Conservation (phyloP, 2,113 vertebrate species). For the Athene noctua region DNA sequence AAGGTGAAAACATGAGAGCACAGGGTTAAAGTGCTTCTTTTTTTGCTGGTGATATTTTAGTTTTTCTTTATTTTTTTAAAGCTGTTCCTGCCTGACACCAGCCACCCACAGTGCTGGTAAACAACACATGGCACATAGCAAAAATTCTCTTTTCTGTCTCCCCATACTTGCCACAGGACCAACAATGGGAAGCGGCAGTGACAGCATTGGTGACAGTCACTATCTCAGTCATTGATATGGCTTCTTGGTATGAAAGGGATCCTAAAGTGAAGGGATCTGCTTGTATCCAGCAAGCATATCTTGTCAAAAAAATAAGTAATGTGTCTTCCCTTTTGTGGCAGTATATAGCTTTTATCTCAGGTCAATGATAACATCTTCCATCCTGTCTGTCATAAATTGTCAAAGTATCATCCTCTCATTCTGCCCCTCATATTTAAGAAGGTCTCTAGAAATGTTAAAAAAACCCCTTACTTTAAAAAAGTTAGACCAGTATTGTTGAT, state of each 20-base stretch:
- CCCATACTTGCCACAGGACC: not conserved
- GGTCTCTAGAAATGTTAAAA: not conserved
- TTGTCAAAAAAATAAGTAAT: not conserved
- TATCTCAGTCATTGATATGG: fast-evolving
- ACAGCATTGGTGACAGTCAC: not conserved
- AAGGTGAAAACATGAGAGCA: not conserved
- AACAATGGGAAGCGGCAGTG: not conserved
- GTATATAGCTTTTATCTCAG: not conserved
- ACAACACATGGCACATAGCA: not conserved
- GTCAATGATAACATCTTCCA: not conserved
- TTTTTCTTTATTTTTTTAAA: not conserved
- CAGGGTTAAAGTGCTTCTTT: not conserved
- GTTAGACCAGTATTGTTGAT: not conserved
- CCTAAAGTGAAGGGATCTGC: not conserved
- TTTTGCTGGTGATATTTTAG: not conserved
- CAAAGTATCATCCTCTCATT: not conserved
- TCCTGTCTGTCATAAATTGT: not conserved
- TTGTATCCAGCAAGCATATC: not conserved
- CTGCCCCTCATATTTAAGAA: not conserved
- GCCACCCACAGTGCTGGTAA: not conserved
- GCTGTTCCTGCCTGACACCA: not conserved
- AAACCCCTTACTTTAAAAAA: not conserved
- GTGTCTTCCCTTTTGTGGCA: not conserved
- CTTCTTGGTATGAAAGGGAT: not conserved
- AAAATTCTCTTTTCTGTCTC: not conserved